phyloP scores from a whole-genome alignment of 2,888 invertebrate genomes.

The Penaeus monodon region DNA sequence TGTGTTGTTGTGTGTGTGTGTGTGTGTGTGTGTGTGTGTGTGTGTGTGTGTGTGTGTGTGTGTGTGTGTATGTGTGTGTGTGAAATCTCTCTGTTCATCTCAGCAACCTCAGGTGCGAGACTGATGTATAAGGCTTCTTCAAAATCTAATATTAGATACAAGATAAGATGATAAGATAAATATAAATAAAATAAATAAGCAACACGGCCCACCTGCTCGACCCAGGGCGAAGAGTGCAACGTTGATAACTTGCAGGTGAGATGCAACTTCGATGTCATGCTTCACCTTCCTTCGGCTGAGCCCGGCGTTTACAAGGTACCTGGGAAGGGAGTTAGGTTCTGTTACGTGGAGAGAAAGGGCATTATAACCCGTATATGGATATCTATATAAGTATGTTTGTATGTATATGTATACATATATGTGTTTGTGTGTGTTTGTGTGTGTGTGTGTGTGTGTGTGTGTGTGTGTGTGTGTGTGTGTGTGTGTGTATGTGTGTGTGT shows the following conservation, averaged over 20 bases:
- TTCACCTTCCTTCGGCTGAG: neutral
- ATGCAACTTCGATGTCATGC: neutral
- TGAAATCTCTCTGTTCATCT: neutral
- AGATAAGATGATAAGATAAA: too few species aligned
- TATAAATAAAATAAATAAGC: neutral
- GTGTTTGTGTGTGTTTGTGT: neutral
- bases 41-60: conserved; percentile 4
- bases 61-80: neutral
- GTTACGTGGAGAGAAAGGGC: neutral
- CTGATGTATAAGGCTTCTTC: too few species aligned
- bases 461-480: neutral
- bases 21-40: neutral
- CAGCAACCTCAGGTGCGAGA: too few species aligned
- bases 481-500: neutral
- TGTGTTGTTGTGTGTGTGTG: too few species aligned
- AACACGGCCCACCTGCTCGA: conserved; percentile 40
- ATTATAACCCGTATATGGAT: neutral
- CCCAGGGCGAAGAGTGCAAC: conserved; percentile 55
- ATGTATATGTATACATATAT: neutral
- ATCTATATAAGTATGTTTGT: neutral
- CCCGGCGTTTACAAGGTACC: conserved; percentile 31
- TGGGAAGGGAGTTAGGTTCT: neutral
- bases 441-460: neutral
- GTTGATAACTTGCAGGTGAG: conserved; percentile 29
- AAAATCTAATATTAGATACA: too few species aligned